Evolutionary conservation across 2,113 vertebrate species (phyloP).

Genomic region (Propithecus coquereli): DNA sequence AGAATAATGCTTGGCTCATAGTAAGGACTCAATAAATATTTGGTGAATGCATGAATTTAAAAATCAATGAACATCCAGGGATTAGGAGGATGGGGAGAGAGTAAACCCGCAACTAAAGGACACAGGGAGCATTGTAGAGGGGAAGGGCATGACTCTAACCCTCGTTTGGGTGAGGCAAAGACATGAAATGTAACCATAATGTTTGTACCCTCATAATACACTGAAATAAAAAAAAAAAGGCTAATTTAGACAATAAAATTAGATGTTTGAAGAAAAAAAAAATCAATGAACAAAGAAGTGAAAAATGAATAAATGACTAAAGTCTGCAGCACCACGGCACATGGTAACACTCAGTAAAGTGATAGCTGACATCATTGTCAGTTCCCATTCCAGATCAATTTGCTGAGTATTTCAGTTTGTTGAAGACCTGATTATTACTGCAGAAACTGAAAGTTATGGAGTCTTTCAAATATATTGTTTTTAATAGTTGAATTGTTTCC

Average conservation of each 20-base stretch:
- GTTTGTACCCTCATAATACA: too few species aligned
- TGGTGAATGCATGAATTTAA: background rate
- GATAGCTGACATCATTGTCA: background rate
- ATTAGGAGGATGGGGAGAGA: too few species aligned
- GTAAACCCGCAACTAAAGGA: too few species aligned
- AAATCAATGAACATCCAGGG: background rate
- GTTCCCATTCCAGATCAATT: background rate
- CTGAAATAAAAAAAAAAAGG: too few species aligned
- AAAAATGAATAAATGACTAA: background rate
- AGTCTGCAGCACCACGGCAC: background rate
- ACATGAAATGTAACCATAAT: too few species aligned
- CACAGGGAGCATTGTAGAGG: too few species aligned
- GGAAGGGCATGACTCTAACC: too few species aligned
- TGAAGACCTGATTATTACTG: background rate
- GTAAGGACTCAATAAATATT: background rate
- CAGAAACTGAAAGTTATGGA: background rate
- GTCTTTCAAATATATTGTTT: background rate
- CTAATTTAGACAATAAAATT: too few species aligned
- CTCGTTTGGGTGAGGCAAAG: too few species aligned
- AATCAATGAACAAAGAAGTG: too few species aligned
- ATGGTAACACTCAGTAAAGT: background rate
- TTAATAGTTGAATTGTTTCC: background rate
- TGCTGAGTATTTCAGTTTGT: background rate
- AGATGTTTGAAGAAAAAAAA: too few species aligned
- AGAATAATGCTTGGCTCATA: background rate